Conservation (phyloP, 1,140 invertebrate genomes). For the Solen grandis region DNA sequence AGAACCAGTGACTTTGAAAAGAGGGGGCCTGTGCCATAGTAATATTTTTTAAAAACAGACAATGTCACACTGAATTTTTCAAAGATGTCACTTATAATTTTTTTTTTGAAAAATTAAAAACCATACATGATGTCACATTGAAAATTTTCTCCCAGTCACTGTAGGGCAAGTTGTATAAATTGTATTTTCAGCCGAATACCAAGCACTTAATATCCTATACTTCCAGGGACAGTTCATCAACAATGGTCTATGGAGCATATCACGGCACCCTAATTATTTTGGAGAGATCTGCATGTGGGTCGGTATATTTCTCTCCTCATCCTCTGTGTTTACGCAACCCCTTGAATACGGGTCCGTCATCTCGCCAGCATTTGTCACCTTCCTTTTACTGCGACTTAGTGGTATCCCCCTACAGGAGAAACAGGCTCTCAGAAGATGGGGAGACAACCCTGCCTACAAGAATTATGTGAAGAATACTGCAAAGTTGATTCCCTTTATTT, state of each 20-base stretch:
- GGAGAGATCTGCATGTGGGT: slow-evolving; percentile 97
- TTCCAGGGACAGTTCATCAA: slow-evolving; percentile 73
- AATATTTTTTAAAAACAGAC: too few species aligned
- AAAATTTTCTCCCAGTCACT: too few species aligned
- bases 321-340: slow-evolving; percentile 59
- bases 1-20: too few species aligned
- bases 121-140: too few species aligned
- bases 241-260: slow-evolving; percentile 91
- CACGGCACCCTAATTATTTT: slow-evolving; percentile 96
- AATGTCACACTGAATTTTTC: too few species aligned
- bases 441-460: slow-evolving; percentile 70
- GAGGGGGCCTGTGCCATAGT: too few species aligned
- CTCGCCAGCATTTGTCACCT: slow-evolving; percentile 76
- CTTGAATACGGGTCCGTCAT: slow-evolving; percentile 73
- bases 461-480: slow-evolving; percentile 74
- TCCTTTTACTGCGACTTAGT: slow-evolving; percentile 74
- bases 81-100: too few species aligned
- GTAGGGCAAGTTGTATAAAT: too few species aligned
- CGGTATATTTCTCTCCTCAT: slow-evolving; percentile 88
- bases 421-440: slow-evolving; percentile 73
- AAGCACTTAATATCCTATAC: too few species aligned
- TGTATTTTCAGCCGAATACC: too few species aligned
- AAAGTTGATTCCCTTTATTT: slow-evolving; percentile 74
- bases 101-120: too few species aligned
- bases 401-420: slow-evolving; percentile 77